These are phyloP conservation scores for Andrena fulva DNA, from an alignment of 2,888 invertebrate genomes.

Conservation along the genomic window DNA sequence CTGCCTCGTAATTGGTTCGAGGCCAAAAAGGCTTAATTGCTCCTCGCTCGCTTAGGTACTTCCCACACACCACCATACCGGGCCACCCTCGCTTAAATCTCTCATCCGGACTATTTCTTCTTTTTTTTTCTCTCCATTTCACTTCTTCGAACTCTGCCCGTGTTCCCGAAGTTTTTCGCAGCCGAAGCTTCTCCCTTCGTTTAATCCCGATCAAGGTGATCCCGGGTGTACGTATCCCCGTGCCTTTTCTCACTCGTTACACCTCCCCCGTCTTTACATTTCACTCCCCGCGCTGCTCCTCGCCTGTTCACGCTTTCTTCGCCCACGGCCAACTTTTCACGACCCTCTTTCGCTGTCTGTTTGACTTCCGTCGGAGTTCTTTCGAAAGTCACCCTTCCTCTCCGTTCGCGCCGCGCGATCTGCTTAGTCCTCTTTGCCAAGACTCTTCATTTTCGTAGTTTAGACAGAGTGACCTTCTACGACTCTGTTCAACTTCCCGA, in stretches of 20 bases:
- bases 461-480: background rate
- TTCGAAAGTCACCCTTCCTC: conserved; percentile 3
- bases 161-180: background rate
- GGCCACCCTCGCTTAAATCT: background rate
- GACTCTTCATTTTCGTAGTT: background rate
- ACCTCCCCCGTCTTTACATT: too few species aligned
- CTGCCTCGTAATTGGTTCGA: conserved; percentile 56
- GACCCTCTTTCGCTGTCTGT: background rate
- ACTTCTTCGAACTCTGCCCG: background rate
- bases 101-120: background rate
- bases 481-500: background rate
- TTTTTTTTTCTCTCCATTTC: background rate
- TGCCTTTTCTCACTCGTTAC: background rate
- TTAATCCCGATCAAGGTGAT: background rate
- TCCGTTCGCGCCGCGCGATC: background rate
- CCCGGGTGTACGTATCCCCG: background rate
- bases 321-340: background rate
- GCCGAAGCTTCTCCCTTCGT: background rate
- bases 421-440: too few species aligned
- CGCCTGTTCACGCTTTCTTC: background rate
- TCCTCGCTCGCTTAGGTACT: background rate
- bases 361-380: background rate
- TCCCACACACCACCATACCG: background rate
- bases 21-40: conserved; percentile 62
- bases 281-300: background rate